Percentiles rank a stretch among this genome's conserved stretches.
These are phyloP conservation scores for Achlya flavicornis DNA, from an alignment of 2,888 invertebrate species.

Conservation along the genomic window DNA sequence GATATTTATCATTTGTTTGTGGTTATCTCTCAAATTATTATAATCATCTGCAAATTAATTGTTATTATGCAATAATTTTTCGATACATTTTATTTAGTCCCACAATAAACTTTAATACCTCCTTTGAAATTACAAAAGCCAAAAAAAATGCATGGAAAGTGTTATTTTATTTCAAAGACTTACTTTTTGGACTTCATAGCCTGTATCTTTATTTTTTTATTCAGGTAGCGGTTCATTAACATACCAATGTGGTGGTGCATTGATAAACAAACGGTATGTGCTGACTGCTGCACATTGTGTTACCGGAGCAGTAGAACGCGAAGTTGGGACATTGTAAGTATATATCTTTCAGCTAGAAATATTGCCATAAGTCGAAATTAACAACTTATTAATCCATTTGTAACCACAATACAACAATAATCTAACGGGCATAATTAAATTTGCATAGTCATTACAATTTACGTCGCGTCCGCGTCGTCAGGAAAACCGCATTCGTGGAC, in stretches of 20 bases:
- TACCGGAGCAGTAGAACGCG: constrained; percentile 70
- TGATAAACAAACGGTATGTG: constrained; percentile 83
- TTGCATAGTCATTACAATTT: constrained; percentile 8
- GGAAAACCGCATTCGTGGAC: constrained; percentile 29
- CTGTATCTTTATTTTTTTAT: constrained; percentile 16
- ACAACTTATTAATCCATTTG: not conserved
- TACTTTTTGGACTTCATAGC: not conserved
- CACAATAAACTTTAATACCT: not conserved
- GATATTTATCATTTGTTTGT: not conserved
- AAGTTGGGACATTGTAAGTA: constrained; percentile 83
- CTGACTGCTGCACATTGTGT: constrained; percentile 87
- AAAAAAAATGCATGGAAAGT: too few species aligned
- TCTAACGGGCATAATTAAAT: constrained; percentile 1
- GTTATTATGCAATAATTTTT: not conserved
- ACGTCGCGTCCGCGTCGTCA: constrained; percentile 8
- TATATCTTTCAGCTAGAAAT: not conserved
- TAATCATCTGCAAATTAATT: not conserved
- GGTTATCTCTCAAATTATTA: not conserved
- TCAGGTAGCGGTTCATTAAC: constrained; percentile 58
- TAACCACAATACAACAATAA: constrained; percentile 7
- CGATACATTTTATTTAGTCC: too few species aligned
- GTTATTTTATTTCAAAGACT: too few species aligned
- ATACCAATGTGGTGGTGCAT: constrained; percentile 85
- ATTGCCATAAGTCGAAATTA: not conserved
- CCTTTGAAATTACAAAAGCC: not conserved